These are phyloP conservation scores for Xenus cinereus DNA, from an alignment of 2,113 vertebrate genomes.

Conservation along the genomic window DNA sequence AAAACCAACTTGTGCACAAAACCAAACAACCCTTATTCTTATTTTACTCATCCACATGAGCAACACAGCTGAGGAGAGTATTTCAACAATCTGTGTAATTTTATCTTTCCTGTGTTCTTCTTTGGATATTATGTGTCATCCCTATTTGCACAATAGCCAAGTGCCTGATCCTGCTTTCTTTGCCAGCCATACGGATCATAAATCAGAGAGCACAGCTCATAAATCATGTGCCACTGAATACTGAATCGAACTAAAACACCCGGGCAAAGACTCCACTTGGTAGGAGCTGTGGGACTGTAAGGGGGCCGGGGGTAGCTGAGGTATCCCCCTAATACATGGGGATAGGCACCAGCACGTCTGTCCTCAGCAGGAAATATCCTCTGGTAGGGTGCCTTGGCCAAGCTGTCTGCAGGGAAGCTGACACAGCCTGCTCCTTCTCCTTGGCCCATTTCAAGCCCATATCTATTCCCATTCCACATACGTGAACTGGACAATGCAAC, in stretches of 20 bases:
- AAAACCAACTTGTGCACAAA: background rate
- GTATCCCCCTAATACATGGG: background rate
- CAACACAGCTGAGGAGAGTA: constrained; percentile 19
- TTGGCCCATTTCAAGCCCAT: background rate
- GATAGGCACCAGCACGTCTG: background rate
- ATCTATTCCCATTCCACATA: background rate
- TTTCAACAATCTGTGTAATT: constrained; percentile 62
- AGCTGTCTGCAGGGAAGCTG: background rate
- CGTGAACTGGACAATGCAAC: background rate
- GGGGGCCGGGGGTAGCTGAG: background rate
- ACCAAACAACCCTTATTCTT: constrained; percentile 21
- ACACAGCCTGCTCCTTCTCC: background rate
- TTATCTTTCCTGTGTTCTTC: constrained; percentile 62
- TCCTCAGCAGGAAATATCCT: background rate
- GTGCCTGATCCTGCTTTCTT: constrained; percentile 25
- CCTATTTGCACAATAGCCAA: constrained; percentile 46
- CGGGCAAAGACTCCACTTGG: background rate
- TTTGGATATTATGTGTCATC: constrained; percentile 56
- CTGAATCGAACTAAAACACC: background rate
- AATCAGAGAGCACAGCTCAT: constrained; percentile 12
- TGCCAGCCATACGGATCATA: constrained; percentile 27
- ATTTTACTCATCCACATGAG: constrained; percentile 38
- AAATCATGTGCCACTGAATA: constrained; percentile 4
- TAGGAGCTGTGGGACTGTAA: background rate
- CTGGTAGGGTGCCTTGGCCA: background rate